Percentiles rank a stretch among this genome's conserved stretches.
Evolutionary conservation across 2,888 invertebrate species (phyloP).

Genomic region (Drosophila parthenogenetica): DNA sequence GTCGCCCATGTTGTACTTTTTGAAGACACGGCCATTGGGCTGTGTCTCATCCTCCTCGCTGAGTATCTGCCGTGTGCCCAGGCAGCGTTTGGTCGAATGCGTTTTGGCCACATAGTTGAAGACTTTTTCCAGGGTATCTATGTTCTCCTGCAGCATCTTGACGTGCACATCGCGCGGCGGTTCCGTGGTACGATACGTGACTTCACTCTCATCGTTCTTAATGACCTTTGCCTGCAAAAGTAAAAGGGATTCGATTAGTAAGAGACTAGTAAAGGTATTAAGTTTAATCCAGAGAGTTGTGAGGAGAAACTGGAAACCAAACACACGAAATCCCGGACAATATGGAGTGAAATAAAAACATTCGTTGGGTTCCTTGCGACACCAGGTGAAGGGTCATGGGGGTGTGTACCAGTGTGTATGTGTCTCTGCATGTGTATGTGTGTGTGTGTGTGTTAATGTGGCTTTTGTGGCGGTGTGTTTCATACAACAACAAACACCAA

Average conservation of each 20-base stretch:
- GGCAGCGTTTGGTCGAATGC: conserved; percentile 90
- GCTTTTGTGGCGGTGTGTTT: background rate
- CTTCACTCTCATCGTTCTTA: conserved; percentile 87
- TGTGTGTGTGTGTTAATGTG: conserved; percentile 1
- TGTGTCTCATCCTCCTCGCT: conserved; percentile 97
- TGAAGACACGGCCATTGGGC: conserved; percentile 96
- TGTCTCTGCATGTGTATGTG: background rate
- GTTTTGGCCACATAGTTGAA: conserved; percentile 91
- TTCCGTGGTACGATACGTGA: conserved; percentile 91
- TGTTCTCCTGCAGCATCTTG: conserved; percentile 90
- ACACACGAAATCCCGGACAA: conserved; percentile 1
- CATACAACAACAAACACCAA: conserved; percentile 50
- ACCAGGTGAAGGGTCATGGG: conserved; percentile 4
- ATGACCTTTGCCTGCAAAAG: conserved; percentile 89
- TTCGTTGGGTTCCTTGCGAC: background rate
- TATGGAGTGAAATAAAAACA: background rate
- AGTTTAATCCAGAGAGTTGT: background rate
- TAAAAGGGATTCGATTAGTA: background rate
- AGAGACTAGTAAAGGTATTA: background rate
- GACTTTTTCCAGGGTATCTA: conserved; percentile 93
- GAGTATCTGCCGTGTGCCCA: conserved; percentile 95
- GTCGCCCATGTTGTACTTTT: conserved; percentile 97
- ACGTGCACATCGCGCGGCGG: conserved; percentile 90
- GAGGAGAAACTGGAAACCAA: conserved; percentile 5
- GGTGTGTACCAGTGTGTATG: background rate